phyloP scores from a whole-genome alignment of 35 echinoderm and acorn worm species.

The Anneissia japonica region DNA sequence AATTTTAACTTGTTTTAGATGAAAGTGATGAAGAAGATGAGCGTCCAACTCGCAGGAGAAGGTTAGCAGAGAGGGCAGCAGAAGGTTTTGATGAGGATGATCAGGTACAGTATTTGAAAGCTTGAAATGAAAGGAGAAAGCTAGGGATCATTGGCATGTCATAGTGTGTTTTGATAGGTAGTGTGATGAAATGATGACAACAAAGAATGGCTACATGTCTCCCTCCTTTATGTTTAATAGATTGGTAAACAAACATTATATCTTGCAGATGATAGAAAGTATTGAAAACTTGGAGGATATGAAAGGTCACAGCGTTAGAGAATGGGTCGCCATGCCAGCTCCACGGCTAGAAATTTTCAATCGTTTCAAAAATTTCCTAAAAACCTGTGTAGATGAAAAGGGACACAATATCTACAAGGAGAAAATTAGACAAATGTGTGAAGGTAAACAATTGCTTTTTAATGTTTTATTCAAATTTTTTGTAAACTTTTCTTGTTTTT shows the following conservation, averaged over 20 bases:
- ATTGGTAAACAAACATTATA: too few relatives aligned
- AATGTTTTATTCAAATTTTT: too few relatives aligned
- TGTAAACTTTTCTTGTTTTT: too few relatives aligned
- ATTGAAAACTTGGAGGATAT: conserved; percentile 99
- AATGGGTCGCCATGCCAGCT: conserved; percentile 86
- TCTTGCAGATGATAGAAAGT: conserved; percentile 79
- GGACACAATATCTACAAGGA: conserved; percentile 87
- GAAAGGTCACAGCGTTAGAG: conserved; percentile 97
- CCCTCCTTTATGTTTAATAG: too few relatives aligned
- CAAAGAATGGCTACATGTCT: too few relatives aligned
- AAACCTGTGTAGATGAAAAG: conserved; percentile 83
- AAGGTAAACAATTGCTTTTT: conserved; percentile 68
- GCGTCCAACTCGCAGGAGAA: conserved; percentile 64
- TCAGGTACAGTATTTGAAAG: too few relatives aligned
- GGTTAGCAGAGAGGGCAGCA: conserved; percentile 89
- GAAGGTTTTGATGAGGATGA: conserved; percentile 96
- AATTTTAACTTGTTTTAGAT: conserved; percentile 34
- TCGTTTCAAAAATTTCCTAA: conserved; percentile 95
- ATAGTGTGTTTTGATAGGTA: too few relatives aligned
- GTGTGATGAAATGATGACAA: too few relatives aligned
- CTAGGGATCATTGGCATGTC: too few relatives aligned
- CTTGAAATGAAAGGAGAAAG: too few relatives aligned
- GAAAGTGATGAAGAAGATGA: conserved; percentile 99
- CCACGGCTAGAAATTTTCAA: conserved; percentile 96
- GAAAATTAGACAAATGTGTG: conserved; percentile 98